Conservation (phyloP, 1,140 invertebrate genomes). For the Nomia melanderi region DNA sequence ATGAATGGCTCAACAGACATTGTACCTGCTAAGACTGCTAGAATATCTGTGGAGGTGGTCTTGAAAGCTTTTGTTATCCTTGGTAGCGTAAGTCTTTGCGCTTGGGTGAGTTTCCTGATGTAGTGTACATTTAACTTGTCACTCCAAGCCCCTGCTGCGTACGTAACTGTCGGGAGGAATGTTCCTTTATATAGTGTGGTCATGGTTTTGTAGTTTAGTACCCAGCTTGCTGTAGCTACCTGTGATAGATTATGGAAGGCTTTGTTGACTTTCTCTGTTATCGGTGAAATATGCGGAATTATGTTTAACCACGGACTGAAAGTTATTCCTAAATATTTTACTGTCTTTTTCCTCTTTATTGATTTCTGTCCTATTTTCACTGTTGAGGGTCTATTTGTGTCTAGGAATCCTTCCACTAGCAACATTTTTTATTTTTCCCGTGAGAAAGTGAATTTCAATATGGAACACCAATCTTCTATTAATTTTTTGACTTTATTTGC, state of each 20-base stretch:
- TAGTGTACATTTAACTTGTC: not conserved
- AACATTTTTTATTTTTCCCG: not conserved
- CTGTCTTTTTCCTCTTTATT: not conserved
- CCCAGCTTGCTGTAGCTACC: not conserved
- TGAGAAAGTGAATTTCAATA: not conserved
- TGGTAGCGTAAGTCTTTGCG: not conserved
- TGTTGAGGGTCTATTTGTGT: not conserved
- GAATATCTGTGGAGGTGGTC: not conserved
- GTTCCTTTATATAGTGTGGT: not conserved
- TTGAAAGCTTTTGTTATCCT: not conserved
- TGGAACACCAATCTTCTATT: not conserved
- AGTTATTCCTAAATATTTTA: not conserved
- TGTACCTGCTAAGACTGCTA: not conserved
- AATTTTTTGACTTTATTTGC: not conserved
- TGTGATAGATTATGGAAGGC: not conserved
- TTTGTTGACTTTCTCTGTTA: not conserved
- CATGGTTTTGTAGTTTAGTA: not conserved
- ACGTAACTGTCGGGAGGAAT: not conserved
- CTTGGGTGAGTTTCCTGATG: not conserved
- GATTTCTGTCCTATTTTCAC: not conserved
- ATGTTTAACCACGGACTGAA: not conserved
- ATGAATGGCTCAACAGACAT: too few relatives aligned
- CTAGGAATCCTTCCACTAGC: not conserved
- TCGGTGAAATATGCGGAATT: not conserved
- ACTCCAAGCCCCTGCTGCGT: not conserved